Evolutionary conservation across 1,140 invertebrate genomes (phyloP).

Genomic region (Globodera ellingtonae): DNA sequence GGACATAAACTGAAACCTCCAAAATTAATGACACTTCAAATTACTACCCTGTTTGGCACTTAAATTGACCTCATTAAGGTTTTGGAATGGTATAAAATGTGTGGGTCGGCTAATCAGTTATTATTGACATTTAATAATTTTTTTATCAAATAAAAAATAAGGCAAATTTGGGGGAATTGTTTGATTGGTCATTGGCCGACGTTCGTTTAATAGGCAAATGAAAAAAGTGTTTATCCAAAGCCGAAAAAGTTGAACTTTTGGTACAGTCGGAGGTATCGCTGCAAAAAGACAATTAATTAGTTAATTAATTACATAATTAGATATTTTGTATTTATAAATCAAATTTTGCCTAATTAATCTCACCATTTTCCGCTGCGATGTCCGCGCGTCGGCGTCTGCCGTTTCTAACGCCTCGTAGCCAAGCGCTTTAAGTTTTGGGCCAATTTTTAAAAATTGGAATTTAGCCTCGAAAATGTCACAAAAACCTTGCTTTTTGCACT

Average conservation of each 20-base stretch:
- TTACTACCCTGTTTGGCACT: too few relatives aligned
- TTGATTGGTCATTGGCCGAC: too few relatives aligned
- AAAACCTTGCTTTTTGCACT: conserved; percentile 43
- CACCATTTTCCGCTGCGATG: conserved; percentile 2
- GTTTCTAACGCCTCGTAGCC: conserved; percentile 18
- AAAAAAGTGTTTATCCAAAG: neutral
- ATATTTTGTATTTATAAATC: too few relatives aligned
- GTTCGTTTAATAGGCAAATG: too few relatives aligned
- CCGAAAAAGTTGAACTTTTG: too few relatives aligned
- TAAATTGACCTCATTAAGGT: too few relatives aligned
- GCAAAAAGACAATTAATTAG: neutral
- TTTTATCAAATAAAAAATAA: neutral
- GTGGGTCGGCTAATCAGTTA: too few relatives aligned
- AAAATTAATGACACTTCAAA: too few relatives aligned
- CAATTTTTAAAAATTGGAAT: neutral
- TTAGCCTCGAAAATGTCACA: neutral
- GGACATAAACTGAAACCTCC: too few relatives aligned
- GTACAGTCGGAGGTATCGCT: neutral
- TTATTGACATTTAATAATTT: too few relatives aligned
- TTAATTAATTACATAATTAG: neutral
- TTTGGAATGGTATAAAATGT: too few relatives aligned
- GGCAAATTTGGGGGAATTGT: neutral
- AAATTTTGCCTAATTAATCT: neutral
- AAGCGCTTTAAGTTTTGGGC: neutral
- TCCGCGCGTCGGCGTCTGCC: conserved; percentile 7